A percentile compares a stretch with the other conserved stretches of the same genome.
Conservation (phyloP, 2,797 vertebrate genomes). For the Anolis apletophallus region DNA sequence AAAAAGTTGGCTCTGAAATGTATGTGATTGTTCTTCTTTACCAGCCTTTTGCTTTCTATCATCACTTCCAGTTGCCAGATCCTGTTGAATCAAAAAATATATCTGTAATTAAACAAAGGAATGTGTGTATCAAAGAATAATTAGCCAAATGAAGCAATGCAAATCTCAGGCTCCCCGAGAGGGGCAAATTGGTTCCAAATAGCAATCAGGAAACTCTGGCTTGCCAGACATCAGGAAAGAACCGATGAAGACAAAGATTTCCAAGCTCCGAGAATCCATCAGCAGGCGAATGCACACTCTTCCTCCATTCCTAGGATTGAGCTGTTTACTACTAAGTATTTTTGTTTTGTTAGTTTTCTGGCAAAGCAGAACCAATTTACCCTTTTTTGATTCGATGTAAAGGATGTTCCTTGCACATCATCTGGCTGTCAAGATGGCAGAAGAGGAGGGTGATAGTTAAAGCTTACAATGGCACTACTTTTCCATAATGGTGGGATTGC, state of each 20-base stretch:
- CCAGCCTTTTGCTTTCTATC: neutral
- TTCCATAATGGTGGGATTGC: neutral
- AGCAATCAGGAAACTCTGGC: slow-evolving; percentile 45
- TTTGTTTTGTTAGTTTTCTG: neutral
- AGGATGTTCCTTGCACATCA: rapidly evolving
- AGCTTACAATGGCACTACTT: neutral
- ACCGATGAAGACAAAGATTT: slow-evolving; percentile 18
- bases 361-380: slow-evolving; percentile 8
- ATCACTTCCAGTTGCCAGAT: neutral
- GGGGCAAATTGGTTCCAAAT: slow-evolving; percentile 1
- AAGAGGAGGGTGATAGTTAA: neutral
- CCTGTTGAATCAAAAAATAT: slow-evolving; percentile 11
- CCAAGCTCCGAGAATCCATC: neutral
- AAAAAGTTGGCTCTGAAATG: rapidly evolving
- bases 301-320: neutral
- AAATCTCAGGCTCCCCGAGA: slow-evolving; percentile 33
- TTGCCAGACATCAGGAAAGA: slow-evolving; percentile 9
- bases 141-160: slow-evolving; percentile 13
- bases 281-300: neutral
- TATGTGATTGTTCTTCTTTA: neutral
- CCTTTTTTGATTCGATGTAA: rapidly evolving
- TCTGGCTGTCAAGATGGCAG: neutral
- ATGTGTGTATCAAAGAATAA: slow-evolving; percentile 13
- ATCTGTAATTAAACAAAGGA: slow-evolving; percentile 22
- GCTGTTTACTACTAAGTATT: neutral